These are phyloP conservation scores for Drosophila sechellia DNA, from an alignment of 1,140 invertebrate genomes.

Conservation along the genomic window DNA sequence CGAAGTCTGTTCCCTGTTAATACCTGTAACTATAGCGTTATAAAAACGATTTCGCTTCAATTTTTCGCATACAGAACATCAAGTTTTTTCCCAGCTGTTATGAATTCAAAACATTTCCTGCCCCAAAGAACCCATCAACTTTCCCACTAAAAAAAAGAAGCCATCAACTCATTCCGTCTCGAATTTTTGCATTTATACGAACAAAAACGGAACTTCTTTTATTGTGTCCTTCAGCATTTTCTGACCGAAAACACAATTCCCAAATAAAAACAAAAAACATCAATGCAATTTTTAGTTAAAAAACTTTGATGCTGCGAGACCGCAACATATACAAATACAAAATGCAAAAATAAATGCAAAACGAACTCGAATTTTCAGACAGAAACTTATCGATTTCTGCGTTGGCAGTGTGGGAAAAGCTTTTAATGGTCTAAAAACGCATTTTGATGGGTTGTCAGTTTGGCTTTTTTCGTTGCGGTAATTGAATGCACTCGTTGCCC, in stretches of 20 bases:
- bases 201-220: slow-evolving; percentile 17
- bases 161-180: not conserved
- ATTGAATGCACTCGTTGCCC: slow-evolving; percentile 71
- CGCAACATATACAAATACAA: slow-evolving; percentile 15
- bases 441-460: slow-evolving; percentile 41
- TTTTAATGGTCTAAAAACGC: slow-evolving; percentile 71
- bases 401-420: slow-evolving; percentile 57
- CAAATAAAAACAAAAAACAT: not conserved
- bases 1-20: not conserved
- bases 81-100: slow-evolving; percentile 18
- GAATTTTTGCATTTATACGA: slow-evolving; percentile 7
- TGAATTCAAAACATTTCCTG: slow-evolving; percentile 23
- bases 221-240: slow-evolving; percentile 8
- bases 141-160: not conserved
- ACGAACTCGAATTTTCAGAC: slow-evolving; percentile 36
- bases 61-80: slow-evolving; percentile 10
- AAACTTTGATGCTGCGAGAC: slow-evolving; percentile 19
- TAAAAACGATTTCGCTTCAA: slow-evolving; percentile 22
- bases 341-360: slow-evolving; percentile 18
- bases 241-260: slow-evolving; percentile 23
- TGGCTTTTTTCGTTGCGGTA: slow-evolving; percentile 38
- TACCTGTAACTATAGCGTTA: slow-evolving; percentile 10
- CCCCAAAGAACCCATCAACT: slow-evolving; percentile 17
- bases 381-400: slow-evolving; percentile 51
- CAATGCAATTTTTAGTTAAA: slow-evolving; percentile 36